Evolutionary conservation across 2,888 invertebrate species (phyloP), one percentile per base, ranked within the genome.

Genomic region (Teleogryllus oceanicus): DNA sequence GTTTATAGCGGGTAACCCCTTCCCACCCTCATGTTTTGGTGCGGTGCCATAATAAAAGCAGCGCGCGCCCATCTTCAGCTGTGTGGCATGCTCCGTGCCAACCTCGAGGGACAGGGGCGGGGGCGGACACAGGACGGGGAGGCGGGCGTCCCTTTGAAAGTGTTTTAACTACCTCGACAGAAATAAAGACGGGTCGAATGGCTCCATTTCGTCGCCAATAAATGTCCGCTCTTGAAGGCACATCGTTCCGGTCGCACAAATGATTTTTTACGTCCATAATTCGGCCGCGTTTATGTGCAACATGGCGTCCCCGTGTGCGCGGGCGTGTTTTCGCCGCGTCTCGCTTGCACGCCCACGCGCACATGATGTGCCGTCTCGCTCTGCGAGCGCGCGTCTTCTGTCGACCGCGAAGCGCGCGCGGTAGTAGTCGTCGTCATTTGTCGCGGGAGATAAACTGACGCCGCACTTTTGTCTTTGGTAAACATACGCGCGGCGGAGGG

Each of bases 171-270:
- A 62, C 76, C 74, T 20, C 76, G 20, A 77, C 76, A 62, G 76
- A 76, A 51, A 79, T 77, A 77, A 79, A 79, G 62, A 11, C 49
- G 79, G n/a, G 24, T 76, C 49, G 79, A 79, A 79, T 79, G 76
- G 76, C 76, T 76, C 79, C 76, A 79, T 79, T 74, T 76, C 77
- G 13, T 37, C n/a, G 62, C 49, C 77, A 74, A 51, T 79, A 79
- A 79, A 76, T 79, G 79, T 79, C 79, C 21, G 37, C 62, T 79
- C 74, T 79, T 79, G 62, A 62, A 62, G 62, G 62, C 62, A 62
- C n/a, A n/a, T n/a, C 62, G 16, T n/a, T 62, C 62, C n/a, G 62
- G 62, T 62, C 62, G 62, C 62, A 62, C 62, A 62, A 62, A 62
- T 62, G 62, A 62, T 62, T 62, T 62, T 62, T 62, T 62, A 62